Conservation (phyloP, 2,113 vertebrate species). For the Rattus norvegicus region DNA sequence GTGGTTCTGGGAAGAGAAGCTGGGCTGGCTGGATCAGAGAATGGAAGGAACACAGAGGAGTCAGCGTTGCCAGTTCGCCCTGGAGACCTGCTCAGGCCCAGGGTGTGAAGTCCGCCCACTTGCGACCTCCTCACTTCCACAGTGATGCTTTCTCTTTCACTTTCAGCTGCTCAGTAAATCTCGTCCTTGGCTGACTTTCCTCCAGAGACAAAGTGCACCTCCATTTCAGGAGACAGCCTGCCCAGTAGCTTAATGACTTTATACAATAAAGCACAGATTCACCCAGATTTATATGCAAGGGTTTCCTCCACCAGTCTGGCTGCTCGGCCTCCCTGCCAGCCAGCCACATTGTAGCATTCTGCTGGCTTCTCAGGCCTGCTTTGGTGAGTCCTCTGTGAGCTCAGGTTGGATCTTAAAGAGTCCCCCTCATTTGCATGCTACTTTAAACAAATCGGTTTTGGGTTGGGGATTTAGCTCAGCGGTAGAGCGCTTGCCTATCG, state of each 20-base stretch:
- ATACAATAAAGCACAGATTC: conserved; percentile 44
- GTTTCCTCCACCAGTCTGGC: neutral
- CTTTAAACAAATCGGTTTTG: conserved; percentile 6
- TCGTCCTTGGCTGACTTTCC: conserved; percentile 41
- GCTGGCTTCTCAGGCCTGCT: neutral
- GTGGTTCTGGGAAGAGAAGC: accelerated
- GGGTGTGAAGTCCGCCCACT: neutral
- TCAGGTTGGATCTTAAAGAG: neutral
- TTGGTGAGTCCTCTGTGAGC: neutral
- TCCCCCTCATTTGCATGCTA: neutral
- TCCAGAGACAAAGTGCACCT: conserved; percentile 43
- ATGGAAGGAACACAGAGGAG: neutral
- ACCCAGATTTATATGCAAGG: neutral
- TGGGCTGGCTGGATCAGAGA: neutral
- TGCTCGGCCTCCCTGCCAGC: neutral
- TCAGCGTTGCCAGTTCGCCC: neutral
- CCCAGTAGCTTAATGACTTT: conserved; percentile 54
- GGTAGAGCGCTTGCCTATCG: too few species aligned
- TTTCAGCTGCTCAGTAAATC: conserved; percentile 19
- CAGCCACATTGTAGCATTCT: neutral
- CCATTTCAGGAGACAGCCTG: conserved; percentile 13
- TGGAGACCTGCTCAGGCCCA: accelerated
- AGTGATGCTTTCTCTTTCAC: neutral
- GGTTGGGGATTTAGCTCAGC: too few species aligned
- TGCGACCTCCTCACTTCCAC: neutral